Base-by-base conservation (phyloP, 2,113 vertebrate genomes). In the Scartelaos histophorus region DNA sequence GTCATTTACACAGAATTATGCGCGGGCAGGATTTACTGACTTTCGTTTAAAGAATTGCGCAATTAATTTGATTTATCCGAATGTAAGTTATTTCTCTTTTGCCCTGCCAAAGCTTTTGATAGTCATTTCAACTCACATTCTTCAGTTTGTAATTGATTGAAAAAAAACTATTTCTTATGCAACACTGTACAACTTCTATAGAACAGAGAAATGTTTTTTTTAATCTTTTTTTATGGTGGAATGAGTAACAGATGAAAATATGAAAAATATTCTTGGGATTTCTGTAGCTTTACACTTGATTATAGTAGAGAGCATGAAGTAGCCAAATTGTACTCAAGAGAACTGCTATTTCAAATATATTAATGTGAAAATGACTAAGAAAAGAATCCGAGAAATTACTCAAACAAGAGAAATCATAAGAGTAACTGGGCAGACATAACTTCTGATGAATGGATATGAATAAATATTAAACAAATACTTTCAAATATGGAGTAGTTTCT, bases 41-140 rank as follows among this genome's bases (percentile, higher is more conserved):
- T 61, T 61, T 34, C 25, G 15, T 5, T 17, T 7, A 61, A 61
- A 34, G 58, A 9, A 34, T 61, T 61, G 58, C 58, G 17, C 58
- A 61, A 61, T 61, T 17, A 34, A 25, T 34, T 61, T 61, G 58
- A 61, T 61, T 61, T 61, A 61, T 61, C 5, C 9, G 7, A 60
- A 9, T 7, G 0, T 25, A 60, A 61, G 25, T 29, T 61, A 61
- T 61, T 61, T 17, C 16, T 34, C 15, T 34, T 61, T 61, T 34
- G 13, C 57, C 5, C 25, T 60, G 57, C 58, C 58, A 29, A 61
- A 25, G 34, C 58, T 9, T 17, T 25, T 34, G 25, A 61, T 34
- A 25, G 58, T 10, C 58, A 61, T 34, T 34, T 61, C 2, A 17
- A 34, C 15, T 13, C 25, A 61, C 25, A 34, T 61, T 34, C 25